These are phyloP conservation scores for Pecten maximus DNA, from an alignment of 2,888 invertebrate genomes.

Conservation along the genomic window DNA sequence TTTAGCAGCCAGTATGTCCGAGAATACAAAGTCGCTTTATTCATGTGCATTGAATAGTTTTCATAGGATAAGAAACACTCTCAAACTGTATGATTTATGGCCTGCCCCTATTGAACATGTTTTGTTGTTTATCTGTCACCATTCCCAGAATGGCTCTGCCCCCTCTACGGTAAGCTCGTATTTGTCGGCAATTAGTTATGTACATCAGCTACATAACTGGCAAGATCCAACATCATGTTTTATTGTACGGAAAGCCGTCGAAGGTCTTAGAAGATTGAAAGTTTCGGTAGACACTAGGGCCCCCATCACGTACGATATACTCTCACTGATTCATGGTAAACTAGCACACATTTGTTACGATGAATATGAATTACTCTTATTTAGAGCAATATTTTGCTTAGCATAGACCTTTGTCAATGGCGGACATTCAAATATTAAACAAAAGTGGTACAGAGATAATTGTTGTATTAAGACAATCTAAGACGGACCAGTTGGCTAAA, in stretches of 20 bases:
- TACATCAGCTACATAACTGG: background rate
- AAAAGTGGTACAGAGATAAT: too few relatives aligned
- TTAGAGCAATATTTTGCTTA: too few relatives aligned
- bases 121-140: conserved; percentile 38
- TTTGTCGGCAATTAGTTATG: conserved; percentile 37
- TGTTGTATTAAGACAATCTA: too few relatives aligned
- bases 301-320: background rate
- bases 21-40: conserved; percentile 38
- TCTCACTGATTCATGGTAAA: background rate
- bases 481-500: too few relatives aligned
- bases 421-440: too few relatives aligned
- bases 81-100: conserved; percentile 6
- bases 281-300: background rate
- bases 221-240: background rate
- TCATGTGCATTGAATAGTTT: conserved; percentile 38
- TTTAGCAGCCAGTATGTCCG: conserved; percentile 26
- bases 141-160: conserved; percentile 37
- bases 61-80: background rate
- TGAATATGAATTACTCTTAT: too few relatives aligned
- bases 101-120: conserved; percentile 39
- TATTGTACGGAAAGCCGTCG: background rate
- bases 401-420: too few relatives aligned
- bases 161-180: conserved; percentile 34
- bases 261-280: background rate
- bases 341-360: background rate